These are phyloP conservation scores for Bos indicus DNA, from an alignment of 2,113 vertebrate species.

Conservation along the genomic window DNA sequence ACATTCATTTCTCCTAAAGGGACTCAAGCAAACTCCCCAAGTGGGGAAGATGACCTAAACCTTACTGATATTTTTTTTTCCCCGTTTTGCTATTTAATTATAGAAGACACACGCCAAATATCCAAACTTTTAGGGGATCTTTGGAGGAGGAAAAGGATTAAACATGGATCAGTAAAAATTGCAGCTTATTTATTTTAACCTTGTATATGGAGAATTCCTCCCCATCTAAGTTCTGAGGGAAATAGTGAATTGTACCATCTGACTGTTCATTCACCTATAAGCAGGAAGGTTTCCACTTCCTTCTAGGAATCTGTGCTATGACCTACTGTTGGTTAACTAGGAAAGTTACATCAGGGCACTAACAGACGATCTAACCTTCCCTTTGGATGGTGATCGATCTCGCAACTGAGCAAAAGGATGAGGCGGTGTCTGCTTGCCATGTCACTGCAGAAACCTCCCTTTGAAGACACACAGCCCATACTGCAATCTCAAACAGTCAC, in stretches of 20 bases:
- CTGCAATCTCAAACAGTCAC: background rate
- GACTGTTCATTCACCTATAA: background rate
- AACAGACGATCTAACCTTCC: background rate
- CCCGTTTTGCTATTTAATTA: constrained; percentile 35
- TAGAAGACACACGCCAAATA: constrained; percentile 22
- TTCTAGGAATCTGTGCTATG: background rate
- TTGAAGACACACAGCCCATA: background rate
- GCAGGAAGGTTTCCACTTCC: background rate
- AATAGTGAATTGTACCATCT: background rate
- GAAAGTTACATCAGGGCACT: background rate
- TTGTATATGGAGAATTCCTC: background rate
- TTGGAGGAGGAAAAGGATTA: constrained; percentile 19
- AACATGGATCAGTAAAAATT: background rate
- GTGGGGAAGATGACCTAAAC: constrained; percentile 19
- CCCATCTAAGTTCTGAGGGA: background rate
- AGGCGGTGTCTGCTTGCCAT: accelerated
- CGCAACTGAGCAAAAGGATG: background rate
- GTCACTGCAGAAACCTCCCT: background rate
- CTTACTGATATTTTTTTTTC: background rate
- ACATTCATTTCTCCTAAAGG: background rate
- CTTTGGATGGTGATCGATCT: background rate
- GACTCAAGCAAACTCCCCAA: background rate
- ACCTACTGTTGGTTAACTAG: background rate
- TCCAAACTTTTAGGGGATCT: background rate
- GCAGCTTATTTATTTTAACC: background rate